These are phyloP conservation scores for Thymelicus lineola DNA, from an alignment of 2,888 invertebrate genomes.

Conservation along the genomic window DNA sequence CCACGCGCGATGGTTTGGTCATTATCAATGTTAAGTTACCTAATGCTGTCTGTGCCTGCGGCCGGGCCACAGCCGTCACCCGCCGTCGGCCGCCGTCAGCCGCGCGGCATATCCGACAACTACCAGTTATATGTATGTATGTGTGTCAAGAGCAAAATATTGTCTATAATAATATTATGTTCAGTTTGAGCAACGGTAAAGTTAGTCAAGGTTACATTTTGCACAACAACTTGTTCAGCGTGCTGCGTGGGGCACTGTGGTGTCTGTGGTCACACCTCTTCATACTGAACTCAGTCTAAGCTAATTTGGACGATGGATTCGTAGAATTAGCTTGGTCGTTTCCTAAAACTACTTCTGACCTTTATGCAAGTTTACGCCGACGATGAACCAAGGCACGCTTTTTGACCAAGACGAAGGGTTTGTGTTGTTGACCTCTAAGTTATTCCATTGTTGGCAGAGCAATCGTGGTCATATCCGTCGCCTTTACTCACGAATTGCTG, in stretches of 20 bases:
- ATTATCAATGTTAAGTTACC: background rate
- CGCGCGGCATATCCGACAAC: background rate
- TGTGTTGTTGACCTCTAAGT: no score
- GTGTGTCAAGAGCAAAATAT: slow-evolving; percentile 12
- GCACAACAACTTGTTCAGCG: background rate
- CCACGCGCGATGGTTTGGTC: background rate
- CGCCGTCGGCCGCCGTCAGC: background rate
- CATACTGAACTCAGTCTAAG: no score
- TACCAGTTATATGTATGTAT: background rate
- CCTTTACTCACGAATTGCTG: no score
- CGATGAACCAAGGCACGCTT: no score
- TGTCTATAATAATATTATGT: slow-evolving; percentile 7
- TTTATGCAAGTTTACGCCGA: no score
- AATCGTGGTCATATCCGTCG: no score
- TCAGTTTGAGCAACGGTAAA: background rate
- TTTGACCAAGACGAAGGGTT: no score
- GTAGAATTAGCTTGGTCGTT: no score
- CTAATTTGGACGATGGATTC: no score
- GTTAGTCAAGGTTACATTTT: background rate
- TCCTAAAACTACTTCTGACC: no score
- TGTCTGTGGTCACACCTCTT: no score
- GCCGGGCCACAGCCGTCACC: background rate
- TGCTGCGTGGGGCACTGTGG: background rate
- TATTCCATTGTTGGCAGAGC: no score
- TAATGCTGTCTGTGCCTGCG: background rate